These are phyloP conservation scores for Megatriorchis doriae DNA, from an alignment of 2,113 vertebrate genomes.

Conservation along the genomic window DNA sequence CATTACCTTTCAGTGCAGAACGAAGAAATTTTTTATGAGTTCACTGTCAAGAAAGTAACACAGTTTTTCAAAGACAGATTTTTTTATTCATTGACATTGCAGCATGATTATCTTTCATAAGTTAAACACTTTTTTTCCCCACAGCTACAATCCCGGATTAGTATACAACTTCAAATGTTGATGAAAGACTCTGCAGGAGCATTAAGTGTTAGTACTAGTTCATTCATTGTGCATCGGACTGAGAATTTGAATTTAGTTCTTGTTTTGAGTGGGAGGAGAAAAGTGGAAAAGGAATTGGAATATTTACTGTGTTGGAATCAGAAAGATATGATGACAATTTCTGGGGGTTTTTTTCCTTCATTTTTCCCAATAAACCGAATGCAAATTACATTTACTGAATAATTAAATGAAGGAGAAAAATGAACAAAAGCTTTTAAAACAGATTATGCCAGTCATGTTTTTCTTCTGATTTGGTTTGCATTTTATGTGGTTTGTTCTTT, in stretches of 20 bases:
- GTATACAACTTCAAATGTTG: background rate
- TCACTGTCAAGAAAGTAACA: background rate
- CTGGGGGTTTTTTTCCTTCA: too few relatives aligned
- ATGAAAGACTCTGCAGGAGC: background rate
- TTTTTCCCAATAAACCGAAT: background rate
- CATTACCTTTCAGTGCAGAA: background rate
- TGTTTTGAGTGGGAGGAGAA: background rate
- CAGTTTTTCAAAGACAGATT: background rate
- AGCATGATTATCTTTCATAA: background rate
- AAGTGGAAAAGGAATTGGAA: background rate
- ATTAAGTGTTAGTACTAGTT: background rate
- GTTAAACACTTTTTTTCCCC: background rate
- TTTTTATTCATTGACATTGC: background rate
- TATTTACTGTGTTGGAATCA: background rate
- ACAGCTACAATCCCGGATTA: background rate
- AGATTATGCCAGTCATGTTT: background rate
- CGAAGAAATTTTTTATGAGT: background rate
- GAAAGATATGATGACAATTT: background rate
- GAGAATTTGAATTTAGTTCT: background rate
- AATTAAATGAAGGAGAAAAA: background rate
- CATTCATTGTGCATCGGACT: background rate
- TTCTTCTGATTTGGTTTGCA: slow-evolving; percentile 10
- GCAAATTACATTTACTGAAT: background rate
- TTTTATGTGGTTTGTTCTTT: slow-evolving; percentile 35
- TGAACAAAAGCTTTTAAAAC: slow-evolving; percentile 4